Evolutionary conservation across 2,797 vertebrate genomes (phyloP), one percentile per base, ranked within the genome.

Genomic region (Protosalanx chinensis): DNA sequence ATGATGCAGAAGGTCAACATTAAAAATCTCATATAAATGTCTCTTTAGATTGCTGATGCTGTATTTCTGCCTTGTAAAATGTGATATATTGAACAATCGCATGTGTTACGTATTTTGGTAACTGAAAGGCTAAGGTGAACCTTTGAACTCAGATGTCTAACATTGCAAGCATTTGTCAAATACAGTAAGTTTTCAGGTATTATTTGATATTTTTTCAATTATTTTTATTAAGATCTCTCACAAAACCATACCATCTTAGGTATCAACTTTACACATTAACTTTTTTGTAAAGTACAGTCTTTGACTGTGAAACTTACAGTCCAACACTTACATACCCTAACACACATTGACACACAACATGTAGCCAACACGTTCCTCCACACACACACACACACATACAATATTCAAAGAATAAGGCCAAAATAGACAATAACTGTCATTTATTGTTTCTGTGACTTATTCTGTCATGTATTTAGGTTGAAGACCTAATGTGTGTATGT

Each of bases 171-270:
- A 57, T 32, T 58, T 65, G 65, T 20, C 53, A 62, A 66, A 61
- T 58, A 78, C 70, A 88, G 76, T 71, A 82, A 76, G 75, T 84
- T 87, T 88, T 85, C 83, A 83, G 67, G 68, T 87, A 90, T 90
- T 90, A 90, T 91, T 90, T 82, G 74, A 77, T 74, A 81, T 51
- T 72, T 67, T 79, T 75, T 88, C 81, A 86, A 12, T 41, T 41
- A 41, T 41, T 41, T 41, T 41, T 83, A 84, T 85, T 79, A 86
- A 79, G 78, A 71, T 75, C 77, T 16, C 37, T 68, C 74, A 82
- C 72, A 68, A 68, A 76, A 82, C 68, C 73, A 67, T 74, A 74
- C 79, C 73, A 79, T 72, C 76, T 29, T 75, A 80, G 41, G 15
- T 20, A 68, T 76, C 71, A 72, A 62, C 59, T 5, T 33, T 57